Base-by-base conservation (phyloP, 2,113 vertebrate species). In the Hiodon alosoides region DNA sequence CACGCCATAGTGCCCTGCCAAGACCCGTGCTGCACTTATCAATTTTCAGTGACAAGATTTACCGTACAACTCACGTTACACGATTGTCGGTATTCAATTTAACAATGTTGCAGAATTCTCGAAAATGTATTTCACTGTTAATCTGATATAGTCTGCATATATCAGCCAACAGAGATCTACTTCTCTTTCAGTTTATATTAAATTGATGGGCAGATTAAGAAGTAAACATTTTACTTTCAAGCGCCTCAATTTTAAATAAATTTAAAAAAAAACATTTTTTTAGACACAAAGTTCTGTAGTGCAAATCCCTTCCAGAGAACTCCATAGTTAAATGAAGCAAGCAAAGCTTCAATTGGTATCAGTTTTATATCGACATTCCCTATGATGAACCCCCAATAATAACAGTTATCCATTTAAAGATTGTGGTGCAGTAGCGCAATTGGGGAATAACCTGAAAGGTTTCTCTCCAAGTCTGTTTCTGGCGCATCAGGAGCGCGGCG, bases 81-180 rank as follows among this genome's bases (percentile, higher is more conserved):
- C 48, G 64, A 66, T 66, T 66, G 10, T 66, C 31, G 64, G 64
- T 11, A 47, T 17, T 66, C 64, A 66, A 47, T 66, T 66, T 66
- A 66, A 47, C 64, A 66, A 47, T 16, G 64, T 66, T 48, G 48
- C 64, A 66, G 64, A 11, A 17, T 66, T 17, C 46, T 66, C 31
- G 31, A 31, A 48, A 66, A 47, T 66, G 64, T 47, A 47, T 11
- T 47, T 66, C 48, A 66, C 46, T 3, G 46, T 16, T 66, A 66
- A 66, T 66, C 46, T 66, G 48, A 66, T 66, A 17, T 47, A 48
- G 2, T 17, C 8, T 48, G 64, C 8, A 10, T 11, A 47, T 11
- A 11, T 66, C 11, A 11, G 64, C 64, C 64, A 66, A 16, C 16
- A 46, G 64, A 47, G 46, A 48, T 66, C 64, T 47, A 14, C 59